These are phyloP conservation scores for Dynastes maya DNA, from an alignment of 2,888 invertebrate genomes.

Conservation along the genomic window DNA sequence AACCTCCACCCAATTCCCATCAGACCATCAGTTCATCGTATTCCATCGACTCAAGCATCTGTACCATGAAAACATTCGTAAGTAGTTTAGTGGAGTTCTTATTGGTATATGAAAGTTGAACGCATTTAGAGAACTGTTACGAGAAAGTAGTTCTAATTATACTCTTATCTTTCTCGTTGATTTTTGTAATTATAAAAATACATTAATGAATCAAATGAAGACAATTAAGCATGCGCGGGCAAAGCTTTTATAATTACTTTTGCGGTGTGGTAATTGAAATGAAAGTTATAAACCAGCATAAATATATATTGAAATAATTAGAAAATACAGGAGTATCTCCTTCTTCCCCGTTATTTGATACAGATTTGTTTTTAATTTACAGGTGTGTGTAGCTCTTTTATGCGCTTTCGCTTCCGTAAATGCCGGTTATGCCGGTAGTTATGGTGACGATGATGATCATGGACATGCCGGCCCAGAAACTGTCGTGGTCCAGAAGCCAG, in stretches of 20 bases:
- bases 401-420: slow-evolving; percentile 52
- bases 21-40: slow-evolving; percentile 49
- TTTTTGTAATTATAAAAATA: too few species aligned
- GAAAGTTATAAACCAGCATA: not conserved
- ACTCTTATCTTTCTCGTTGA: not conserved
- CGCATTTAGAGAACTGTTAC: not conserved
- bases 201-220: too few species aligned
- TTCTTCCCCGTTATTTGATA: not conserved
- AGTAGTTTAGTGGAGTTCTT: slow-evolving; percentile 30
- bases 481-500: slow-evolving; percentile 79
- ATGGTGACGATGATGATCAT: slow-evolving; percentile 51
- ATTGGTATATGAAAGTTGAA: slow-evolving; percentile 3
- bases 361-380: slow-evolving; percentile 12
- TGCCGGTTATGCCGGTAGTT: slow-evolving; percentile 52
- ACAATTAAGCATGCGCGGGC: not conserved
- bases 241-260: not conserved
- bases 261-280: not conserved
- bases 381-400: slow-evolving; percentile 52
- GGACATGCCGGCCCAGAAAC: slow-evolving; percentile 71
- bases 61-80: slow-evolving; percentile 51
- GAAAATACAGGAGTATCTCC: too few species aligned
- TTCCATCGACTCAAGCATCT: slow-evolving; percentile 44
- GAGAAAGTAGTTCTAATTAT: not conserved
- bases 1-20: slow-evolving; percentile 45
- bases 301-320: too few species aligned